These are phyloP conservation scores for Hipparchia semele DNA, from an alignment of 2,888 invertebrate genomes.

Conservation along the genomic window DNA sequence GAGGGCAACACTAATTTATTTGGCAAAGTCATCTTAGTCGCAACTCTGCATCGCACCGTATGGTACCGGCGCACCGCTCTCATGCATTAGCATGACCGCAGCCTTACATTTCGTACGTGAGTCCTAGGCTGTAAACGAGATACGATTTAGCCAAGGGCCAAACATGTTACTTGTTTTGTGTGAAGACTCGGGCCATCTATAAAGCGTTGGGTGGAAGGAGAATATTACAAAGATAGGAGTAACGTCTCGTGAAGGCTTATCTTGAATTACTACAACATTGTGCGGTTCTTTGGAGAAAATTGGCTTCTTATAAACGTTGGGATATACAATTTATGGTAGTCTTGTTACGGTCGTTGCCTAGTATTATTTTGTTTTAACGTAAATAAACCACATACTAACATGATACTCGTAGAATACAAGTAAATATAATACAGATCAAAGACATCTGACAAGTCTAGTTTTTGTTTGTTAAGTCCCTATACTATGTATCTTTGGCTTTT, in stretches of 20 bases:
- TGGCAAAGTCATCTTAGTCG: too few species aligned
- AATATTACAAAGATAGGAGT: slow-evolving; percentile 20
- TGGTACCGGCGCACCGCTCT: too few species aligned
- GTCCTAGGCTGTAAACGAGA: slow-evolving; percentile 58
- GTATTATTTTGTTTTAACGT: slow-evolving; percentile 12
- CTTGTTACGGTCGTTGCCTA: not conserved
- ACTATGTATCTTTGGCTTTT: too few species aligned
- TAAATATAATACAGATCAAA: too few species aligned
- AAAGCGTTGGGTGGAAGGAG: slow-evolving; percentile 21
- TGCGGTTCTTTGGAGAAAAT: slow-evolving; percentile 25
- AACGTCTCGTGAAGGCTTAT: slow-evolving; percentile 21
- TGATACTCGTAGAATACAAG: too few species aligned
- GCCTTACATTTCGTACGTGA: not conserved
- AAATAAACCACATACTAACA: not conserved
- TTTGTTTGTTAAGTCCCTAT: too few species aligned
- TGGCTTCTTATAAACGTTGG: slow-evolving; percentile 24
- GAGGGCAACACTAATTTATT: too few species aligned
- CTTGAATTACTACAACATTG: slow-evolving; percentile 26
- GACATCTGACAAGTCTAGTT: too few species aligned
- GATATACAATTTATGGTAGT: slow-evolving; percentile 11
- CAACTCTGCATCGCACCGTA: too few species aligned
- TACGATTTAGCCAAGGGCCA: slow-evolving; percentile 75
- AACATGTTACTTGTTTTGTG: slow-evolving; percentile 44
- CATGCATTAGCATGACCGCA: too few species aligned
- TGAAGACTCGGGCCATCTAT: slow-evolving; percentile 25